These are phyloP conservation scores for Trinorchestia longiramus DNA, from an alignment of 1,140 invertebrate genomes.

Conservation along the genomic window DNA sequence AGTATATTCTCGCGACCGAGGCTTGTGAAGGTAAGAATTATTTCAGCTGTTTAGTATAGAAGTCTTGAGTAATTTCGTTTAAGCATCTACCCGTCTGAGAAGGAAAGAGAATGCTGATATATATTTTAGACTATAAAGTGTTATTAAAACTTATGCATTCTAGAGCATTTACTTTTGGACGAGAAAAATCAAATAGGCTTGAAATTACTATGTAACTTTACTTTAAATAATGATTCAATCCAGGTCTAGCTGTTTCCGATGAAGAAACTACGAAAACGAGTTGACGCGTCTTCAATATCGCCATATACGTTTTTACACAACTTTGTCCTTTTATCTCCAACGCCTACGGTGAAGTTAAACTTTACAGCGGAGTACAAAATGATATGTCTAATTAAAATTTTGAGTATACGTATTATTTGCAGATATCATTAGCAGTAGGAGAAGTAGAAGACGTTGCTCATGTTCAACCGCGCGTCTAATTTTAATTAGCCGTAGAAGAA, in stretches of 20 bases:
- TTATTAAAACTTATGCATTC: neutral
- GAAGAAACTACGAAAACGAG: too few species aligned
- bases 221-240: neutral
- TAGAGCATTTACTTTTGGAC: neutral
- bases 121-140: neutral
- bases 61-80: neutral
- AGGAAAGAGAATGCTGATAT: too few species aligned
- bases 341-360: too few species aligned
- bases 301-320: too few species aligned
- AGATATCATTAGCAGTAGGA: too few species aligned
- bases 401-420: too few species aligned
- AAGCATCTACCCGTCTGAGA: too few species aligned
- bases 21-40: conserved; percentile 72
- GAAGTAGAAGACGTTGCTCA: too few species aligned
- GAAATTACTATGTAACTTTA: neutral
- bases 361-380: too few species aligned
- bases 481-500: neutral
- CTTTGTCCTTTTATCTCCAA: too few species aligned
- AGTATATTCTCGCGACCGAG: conserved; percentile 25
- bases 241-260: neutral
- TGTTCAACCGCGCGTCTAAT: neutral
- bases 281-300: too few species aligned
- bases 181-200: neutral
- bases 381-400: too few species aligned
- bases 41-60: neutral